Evolutionary conservation across 2,797 vertebrate species (phyloP), one percentile per base, ranked within the genome.

Genomic region (Distichodus sexfasciatus): DNA sequence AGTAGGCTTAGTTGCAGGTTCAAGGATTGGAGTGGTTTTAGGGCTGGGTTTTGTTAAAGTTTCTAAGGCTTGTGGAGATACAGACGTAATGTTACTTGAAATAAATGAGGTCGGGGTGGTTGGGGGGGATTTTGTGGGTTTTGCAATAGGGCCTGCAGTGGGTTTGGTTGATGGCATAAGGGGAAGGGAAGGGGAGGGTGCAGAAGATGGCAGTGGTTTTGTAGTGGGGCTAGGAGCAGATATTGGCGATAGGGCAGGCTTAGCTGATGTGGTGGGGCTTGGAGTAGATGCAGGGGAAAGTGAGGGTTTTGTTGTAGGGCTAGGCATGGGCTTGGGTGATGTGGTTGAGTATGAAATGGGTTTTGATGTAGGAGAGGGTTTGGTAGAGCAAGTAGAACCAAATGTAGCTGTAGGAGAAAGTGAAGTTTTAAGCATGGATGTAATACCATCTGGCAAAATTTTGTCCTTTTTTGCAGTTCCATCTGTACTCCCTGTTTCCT

Each of bases 371-470:
- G 77, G 17, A 33, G 65, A 74, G 19, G 81, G 55, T 78, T 86
- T 84, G 26, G 57, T 51, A 4, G 26, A 55, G 14, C 53, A 26
- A 15, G 41, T 55, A 15, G 57, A 61, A 64, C 78, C 76, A 60
- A 81, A 11, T 17, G 66, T 74, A 6, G 79, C 51, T 2, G 74
- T 51, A 55, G 83, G 74, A 10, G 81, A 83, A 36, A 75, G 6
- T 23, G 57, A 51, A n/a, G 83, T 71, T 80, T 81, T 87, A 14
- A 71, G 85, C 69, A 48, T 78, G 60, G 76, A 74, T 51, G 82
- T 67, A 40, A 63, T 15, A 46, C 79, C 72, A 44, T 79, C 60
- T 15, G 76, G 74, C 29, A 81, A 74, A 33, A 76, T 11, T 1
- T 69, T 70, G 46, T 81, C 78, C 19, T 66, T 66, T 47, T 23